Evolutionary conservation across 2,113 vertebrate genomes (phyloP), one percentile per base, ranked within the genome.

Genomic region (Gymnocephalus cernua): DNA sequence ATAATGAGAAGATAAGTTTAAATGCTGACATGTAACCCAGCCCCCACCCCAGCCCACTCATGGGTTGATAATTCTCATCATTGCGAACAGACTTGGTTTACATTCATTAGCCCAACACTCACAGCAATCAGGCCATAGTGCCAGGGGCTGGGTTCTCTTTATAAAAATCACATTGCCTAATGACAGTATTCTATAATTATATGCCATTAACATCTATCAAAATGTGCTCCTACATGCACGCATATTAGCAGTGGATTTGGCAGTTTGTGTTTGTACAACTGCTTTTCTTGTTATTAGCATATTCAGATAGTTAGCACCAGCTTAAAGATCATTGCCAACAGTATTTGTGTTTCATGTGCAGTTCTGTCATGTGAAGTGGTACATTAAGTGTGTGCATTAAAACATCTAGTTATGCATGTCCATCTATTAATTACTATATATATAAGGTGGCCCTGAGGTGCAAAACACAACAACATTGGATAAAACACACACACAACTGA

Each of bases 191-290:
- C 89, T 90, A 89, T 95, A 95, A 95, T 95, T 95, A 94, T 90
- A 92, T 91, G 65, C 90, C 93, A 95, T 95, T 95, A 95, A 90
- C 94, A 95, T 95, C 93, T 92, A 92, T 93, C 94, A 95, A 90
- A 94, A 92, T 88, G 85, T 91, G 90, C 89, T 90, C 83, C 89
- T 88, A 74, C 90, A 84, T 88, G 91, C 82, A 86, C 27, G 80
- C 82, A 74, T 87, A 87, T 92, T 88, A 91, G 89, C 82, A 45
- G 72, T n/a, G 83, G 91, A 87, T 91, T 89, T 89, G 86, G 85
- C 85, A 80, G 76, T 90, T 76, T 88, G 74, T 89, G 82, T 91
- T 88, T 87, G 79, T 79, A 77, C 81, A 82, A 83, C 77, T 90
- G 77, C 85, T 79, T 83, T 75, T 58, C 76, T 84, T 78, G 80